Percentiles rank a stretch among this genome's conserved stretches.
Conservation (phyloP, 2,797 vertebrate genomes). For the Harpagifer antarcticus region DNA sequence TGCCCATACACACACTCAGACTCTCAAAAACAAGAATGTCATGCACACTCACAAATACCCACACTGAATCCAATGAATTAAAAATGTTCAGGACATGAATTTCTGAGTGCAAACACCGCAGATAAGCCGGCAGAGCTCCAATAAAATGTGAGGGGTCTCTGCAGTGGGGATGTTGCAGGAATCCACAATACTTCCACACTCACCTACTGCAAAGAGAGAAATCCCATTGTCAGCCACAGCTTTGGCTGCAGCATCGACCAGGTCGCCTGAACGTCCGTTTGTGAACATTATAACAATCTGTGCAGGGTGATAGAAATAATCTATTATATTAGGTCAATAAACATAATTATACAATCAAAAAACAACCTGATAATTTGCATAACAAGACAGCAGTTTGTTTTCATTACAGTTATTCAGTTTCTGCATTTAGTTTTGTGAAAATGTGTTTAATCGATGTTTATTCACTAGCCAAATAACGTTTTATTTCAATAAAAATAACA, state of each 20-base stretch:
- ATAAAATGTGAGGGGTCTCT: conserved; percentile 59
- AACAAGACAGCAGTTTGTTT: neutral
- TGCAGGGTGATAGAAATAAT: conserved; percentile 4
- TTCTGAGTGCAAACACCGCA: conserved; percentile 64
- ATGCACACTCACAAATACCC: conserved; percentile 38
- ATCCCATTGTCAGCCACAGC: conserved; percentile 86
- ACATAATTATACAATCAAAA: neutral
- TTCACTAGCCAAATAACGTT: conserved; percentile 20
- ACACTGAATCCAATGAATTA: conserved; percentile 64
- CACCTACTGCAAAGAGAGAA: conserved; percentile 91
- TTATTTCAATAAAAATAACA: conserved; percentile 13
- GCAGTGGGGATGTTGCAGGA: conserved; percentile 64
- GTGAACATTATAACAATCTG: conserved; percentile 89
- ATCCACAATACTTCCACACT: conserved; percentile 70
- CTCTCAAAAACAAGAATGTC: conserved; percentile 26
- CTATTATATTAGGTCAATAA: neutral
- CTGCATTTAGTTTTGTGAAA: neutral
- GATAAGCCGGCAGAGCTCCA: conserved; percentile 56
- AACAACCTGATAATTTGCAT: neutral
- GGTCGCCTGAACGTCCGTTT: conserved; percentile 86
- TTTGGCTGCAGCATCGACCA: conserved; percentile 78
- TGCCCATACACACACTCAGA: conserved; percentile 15
- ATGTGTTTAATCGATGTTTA: conserved; percentile 19
- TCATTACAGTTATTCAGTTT: conserved; percentile 15
- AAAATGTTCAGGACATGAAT: conserved; percentile 70